These are phyloP conservation scores for Chaetodon trifasciatus DNA, from an alignment of 2,797 vertebrate species.

Conservation along the genomic window DNA sequence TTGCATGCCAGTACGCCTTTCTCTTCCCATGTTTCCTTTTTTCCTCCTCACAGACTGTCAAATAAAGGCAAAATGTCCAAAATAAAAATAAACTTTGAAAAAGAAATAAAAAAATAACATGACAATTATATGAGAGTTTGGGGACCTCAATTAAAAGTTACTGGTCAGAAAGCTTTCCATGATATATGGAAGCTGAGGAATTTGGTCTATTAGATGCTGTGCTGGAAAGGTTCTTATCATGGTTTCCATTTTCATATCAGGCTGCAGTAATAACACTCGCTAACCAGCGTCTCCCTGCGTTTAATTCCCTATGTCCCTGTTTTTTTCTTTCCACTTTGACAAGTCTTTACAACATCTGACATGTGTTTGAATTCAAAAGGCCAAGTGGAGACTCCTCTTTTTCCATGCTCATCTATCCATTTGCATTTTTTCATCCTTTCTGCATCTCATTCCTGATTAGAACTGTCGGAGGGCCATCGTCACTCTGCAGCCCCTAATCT, in stretches of 20 bases:
- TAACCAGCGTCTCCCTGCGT: slow-evolving; percentile 46
- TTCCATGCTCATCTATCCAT: slow-evolving; percentile 63
- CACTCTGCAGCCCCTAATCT: slow-evolving; percentile 35
- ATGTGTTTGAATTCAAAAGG: slow-evolving; percentile 76
- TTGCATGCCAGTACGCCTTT: neutral
- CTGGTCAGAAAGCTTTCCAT: neutral
- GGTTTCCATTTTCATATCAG: slow-evolving; percentile 62
- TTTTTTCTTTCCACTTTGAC: slow-evolving; percentile 63
- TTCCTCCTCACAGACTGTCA: neutral
- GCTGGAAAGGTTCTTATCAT: slow-evolving; percentile 32
- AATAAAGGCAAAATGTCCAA: neutral
- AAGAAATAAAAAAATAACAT: neutral
- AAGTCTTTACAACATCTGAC: slow-evolving; percentile 79
- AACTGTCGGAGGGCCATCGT: slow-evolving; percentile 54
- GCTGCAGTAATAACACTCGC: slow-evolving; percentile 56
- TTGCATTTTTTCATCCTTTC: slow-evolving; percentile 9
- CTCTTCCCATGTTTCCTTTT: neutral
- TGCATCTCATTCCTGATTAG: slow-evolving; percentile 59
- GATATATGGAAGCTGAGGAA: neutral
- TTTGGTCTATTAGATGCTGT: slow-evolving; percentile 13
- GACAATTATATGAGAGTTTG: neutral
- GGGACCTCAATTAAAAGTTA: neutral
- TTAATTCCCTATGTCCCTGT: slow-evolving; percentile 43
- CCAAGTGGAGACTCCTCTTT: slow-evolving; percentile 68
- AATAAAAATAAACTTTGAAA: neutral